These are phyloP conservation scores for Atopsyche davidsoni DNA, from an alignment of 1,140 invertebrate genomes.

Conservation along the genomic window DNA sequence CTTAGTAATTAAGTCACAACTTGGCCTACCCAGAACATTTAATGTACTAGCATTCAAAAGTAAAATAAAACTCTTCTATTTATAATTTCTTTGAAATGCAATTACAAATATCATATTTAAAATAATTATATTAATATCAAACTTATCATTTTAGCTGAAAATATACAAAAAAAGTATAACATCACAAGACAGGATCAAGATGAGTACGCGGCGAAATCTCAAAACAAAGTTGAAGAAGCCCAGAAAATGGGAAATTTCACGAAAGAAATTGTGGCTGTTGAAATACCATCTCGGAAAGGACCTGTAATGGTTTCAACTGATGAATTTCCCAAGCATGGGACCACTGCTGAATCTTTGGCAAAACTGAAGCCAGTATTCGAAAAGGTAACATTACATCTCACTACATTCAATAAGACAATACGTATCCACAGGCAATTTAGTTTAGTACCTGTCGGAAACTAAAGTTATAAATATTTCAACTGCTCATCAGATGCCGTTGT, in stretches of 20 bases:
- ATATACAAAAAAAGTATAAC: constrained; percentile 65
- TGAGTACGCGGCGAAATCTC: constrained; percentile 64
- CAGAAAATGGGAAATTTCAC: constrained; percentile 60
- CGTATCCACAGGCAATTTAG: too few species aligned
- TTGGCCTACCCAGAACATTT: neutral
- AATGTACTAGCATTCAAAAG: neutral
- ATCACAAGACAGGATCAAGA: constrained; percentile 73
- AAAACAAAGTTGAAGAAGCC: constrained; percentile 61
- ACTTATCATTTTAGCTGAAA: constrained; percentile 58
- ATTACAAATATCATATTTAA: neutral
- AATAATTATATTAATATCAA: neutral
- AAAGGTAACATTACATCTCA: too few species aligned
- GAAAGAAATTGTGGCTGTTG: constrained; percentile 64
- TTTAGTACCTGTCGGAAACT: too few species aligned
- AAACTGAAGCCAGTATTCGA: constrained; percentile 61
- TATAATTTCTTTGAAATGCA: neutral
- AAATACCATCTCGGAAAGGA: constrained; percentile 48
- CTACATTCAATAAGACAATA: too few species aligned
- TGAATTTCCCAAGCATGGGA: constrained; percentile 62
- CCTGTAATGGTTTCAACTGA: constrained; percentile 50
- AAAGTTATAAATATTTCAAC: too few species aligned
- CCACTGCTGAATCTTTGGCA: constrained; percentile 52
- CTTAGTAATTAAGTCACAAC: neutral
- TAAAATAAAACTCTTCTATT: neutral
- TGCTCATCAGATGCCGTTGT: too few species aligned